Evolutionary conservation across 2,888 invertebrate genomes (phyloP), one percentile per base, ranked within the genome.

Genomic region (Lucinisca nassula): DNA sequence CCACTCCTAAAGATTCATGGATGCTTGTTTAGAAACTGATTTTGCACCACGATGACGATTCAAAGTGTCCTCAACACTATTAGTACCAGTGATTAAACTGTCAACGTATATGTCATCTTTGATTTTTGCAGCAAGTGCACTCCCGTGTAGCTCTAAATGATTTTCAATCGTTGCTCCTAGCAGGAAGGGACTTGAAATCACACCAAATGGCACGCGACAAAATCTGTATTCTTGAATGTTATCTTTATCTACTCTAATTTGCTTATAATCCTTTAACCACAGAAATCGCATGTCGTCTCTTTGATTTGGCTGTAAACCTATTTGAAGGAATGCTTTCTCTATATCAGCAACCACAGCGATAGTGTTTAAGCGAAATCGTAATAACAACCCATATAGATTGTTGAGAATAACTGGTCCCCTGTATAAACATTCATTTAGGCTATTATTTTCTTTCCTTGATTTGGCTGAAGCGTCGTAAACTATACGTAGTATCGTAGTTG

Each of bases 361-460:
- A 8, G 1, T 4, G 40, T 77, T 27, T n/a, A 72, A 17, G 3
- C 82, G 38, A 49, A 82, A 82, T 49, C 82, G 12, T 21, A 58
- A 10, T 1, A 82, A 38, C 1, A 82, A n/a, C 3, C 67, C 76
- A 61, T n/a, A n/a, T 6, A 82, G 51, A 58, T 82, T 77, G 27
- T 83, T 61, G 2, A 83, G 37, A 8, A 83, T n/a, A 12, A 49
- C 27, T 4, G 78, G 83, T 2, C 83, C 83, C 45, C 37, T 72
- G 30, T 51, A 45, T 21, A 83, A 51, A 67, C 83, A 83, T 17
- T 83, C 83, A 83, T 83, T 83, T 24, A 83, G 49, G 40, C 83
- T 83, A 12, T 38, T 37, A n/a, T 83, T 35, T 12, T 72, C 49
- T 38, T 76, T 49, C n/a, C 40, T 51, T 12, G 37, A 14, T 51